phyloP scores from a whole-genome alignment of 2,888 invertebrate genomes.

The Apodemia zela region DNA sequence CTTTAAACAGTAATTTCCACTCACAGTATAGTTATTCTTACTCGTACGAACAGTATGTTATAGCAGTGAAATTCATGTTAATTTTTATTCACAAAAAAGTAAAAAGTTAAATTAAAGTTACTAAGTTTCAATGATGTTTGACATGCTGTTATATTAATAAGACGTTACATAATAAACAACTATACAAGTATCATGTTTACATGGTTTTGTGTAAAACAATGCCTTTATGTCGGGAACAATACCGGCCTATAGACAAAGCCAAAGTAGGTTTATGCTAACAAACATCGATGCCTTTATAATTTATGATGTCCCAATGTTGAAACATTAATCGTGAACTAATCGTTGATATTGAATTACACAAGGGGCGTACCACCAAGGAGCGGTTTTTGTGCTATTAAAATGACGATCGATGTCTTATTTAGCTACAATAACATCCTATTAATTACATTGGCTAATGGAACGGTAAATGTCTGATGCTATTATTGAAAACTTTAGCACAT shows the following conservation, averaged over 20 bases:
- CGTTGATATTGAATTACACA: slow-evolving; percentile 32
- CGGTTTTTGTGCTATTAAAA: slow-evolving; percentile 56
- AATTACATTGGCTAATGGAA: slow-evolving; percentile 72
- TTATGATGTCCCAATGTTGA: slow-evolving; percentile 50
- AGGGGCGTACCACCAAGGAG: slow-evolving; percentile 42
- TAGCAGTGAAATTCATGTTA: too few species aligned
- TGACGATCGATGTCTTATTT: slow-evolving; percentile 51
- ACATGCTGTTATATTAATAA: background rate
- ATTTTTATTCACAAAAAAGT: too few species aligned
- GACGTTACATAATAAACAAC: slow-evolving; percentile 28
- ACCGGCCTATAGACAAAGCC: slow-evolving; percentile 45
- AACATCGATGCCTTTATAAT: slow-evolving; percentile 51
- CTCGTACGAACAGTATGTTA: too few species aligned
- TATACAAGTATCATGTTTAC: slow-evolving; percentile 31
- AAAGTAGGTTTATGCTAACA: slow-evolving; percentile 37
- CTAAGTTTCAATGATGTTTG: too few species aligned
- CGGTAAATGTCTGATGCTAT: too few species aligned
- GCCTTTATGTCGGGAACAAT: slow-evolving; percentile 57
- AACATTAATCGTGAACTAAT: slow-evolving; percentile 49
- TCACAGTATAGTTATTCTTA: too few species aligned
- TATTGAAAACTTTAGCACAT: too few species aligned
- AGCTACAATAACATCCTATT: slow-evolving; percentile 64
- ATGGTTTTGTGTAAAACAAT: slow-evolving; percentile 53
- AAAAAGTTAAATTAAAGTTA: too few species aligned
- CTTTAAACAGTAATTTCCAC: too few species aligned